Base-by-base conservation (phyloP, 2,113 vertebrate genomes). In the Chaetops frenatus region DNA sequence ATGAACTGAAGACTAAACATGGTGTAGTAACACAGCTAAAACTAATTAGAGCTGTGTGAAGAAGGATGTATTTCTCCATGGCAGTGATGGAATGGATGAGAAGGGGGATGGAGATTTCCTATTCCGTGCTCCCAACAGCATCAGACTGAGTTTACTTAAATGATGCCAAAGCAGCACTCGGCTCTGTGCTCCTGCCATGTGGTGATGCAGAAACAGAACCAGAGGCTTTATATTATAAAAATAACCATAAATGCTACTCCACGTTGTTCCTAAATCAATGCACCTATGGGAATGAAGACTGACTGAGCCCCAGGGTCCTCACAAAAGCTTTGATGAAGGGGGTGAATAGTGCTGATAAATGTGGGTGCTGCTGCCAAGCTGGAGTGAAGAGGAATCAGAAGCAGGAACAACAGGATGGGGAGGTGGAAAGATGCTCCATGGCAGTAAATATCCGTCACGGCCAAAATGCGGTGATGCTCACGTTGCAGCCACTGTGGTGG, bases 41-140 rank as follows among this genome's bases (percentile, higher is more conserved):
- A 94, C 87, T 62, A 93, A 95, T 84, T 91, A 87, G 38, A 78
- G 36, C 56, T 81, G 44, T 35, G 44, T 50, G 51, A 69, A 58
- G 45, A 86, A 82, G 38, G 78, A 81, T 65, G 40, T 2, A 2
- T 89, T 94, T 82, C 35, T 40, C 35, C 23, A 8, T 4, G 11
- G 54, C 33, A 53, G 64, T 71, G 74, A 64, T 67, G 48, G 74
- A 95, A 95, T 18, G n/a, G 38, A 16, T 1, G 51, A 76, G 62
- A 95, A 80, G 80, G 69, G 88, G 61, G 93, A 82, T 27, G 31
- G 53, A 91, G 83, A 76, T 94, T 96, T 97, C 61, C 60, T 93
- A 23, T 88, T 96, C 90, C 20, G 33, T 31, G 38, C 51, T 94
- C 86, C 80, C 86, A 81, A 67, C 85, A 95, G 29, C 94, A 92